Conservation (phyloP, 2,888 invertebrate genomes). For the Mechanitis mazaeus region DNA sequence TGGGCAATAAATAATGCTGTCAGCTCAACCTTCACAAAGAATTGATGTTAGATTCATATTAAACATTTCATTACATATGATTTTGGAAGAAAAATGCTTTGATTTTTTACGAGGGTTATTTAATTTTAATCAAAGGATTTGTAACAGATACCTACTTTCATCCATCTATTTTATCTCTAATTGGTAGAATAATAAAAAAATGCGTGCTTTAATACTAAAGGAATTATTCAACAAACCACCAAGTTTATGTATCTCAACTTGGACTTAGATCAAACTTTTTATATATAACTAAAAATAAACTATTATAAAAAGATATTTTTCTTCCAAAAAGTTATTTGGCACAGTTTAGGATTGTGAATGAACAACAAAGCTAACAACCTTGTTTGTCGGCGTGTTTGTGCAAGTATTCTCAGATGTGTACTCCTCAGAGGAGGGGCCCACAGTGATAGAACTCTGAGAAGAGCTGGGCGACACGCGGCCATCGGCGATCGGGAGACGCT, state of each 20-base stretch:
- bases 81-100: slow-evolving; percentile 23
- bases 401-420: slow-evolving; percentile 75
- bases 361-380: slow-evolving; percentile 75
- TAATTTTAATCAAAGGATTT: neutral
- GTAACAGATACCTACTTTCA: neutral
- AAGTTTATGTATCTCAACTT: no score
- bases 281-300: no score
- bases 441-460: slow-evolving; percentile 63
- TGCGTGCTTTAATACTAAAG: no score
- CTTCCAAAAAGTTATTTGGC: slow-evolving; percentile 13
- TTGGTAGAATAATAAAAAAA: no score
- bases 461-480: slow-evolving; percentile 80
- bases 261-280: no score
- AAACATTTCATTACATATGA: slow-evolving; percentile 2
- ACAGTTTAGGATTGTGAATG: slow-evolving; percentile 1
- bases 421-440: slow-evolving; percentile 65
- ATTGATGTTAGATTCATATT: slow-evolving; percentile 12
- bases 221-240: no score
- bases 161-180: neutral
- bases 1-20: slow-evolving; percentile 14
- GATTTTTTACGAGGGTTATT: neutral
- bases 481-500: slow-evolving; percentile 83
- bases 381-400: slow-evolving; percentile 73
- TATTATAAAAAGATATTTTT: slow-evolving; percentile 18
- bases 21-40: slow-evolving; percentile 21